Conservation (phyloP, 1,140 invertebrate genomes). For the Nymphalis io region DNA sequence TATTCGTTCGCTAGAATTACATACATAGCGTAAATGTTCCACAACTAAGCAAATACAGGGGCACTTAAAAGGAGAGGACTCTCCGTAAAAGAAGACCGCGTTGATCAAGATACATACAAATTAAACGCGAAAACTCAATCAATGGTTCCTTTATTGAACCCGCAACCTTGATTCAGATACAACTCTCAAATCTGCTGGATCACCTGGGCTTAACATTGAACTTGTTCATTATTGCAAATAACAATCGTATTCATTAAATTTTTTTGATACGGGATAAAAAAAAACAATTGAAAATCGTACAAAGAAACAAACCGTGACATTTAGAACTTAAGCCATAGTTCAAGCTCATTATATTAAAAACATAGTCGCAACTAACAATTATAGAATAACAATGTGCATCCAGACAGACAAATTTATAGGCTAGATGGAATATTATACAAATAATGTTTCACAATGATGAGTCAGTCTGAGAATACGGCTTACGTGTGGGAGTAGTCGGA, state of each 20-base stretch:
- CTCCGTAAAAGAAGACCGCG: too few relatives aligned
- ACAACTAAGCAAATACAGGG: too few relatives aligned
- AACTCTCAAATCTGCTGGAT: too few relatives aligned
- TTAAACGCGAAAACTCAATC: too few relatives aligned
- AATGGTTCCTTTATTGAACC: too few relatives aligned
- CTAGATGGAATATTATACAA: constrained; percentile 35
- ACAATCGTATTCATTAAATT: not conserved
- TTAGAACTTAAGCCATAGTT: constrained; percentile 14
- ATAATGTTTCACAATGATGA: constrained; percentile 56
- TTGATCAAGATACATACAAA: too few relatives aligned
- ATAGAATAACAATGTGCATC: constrained; percentile 35
- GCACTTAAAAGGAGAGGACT: too few relatives aligned
- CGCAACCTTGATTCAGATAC: too few relatives aligned
- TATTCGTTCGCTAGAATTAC: too few relatives aligned
- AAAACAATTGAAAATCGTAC: constrained; percentile 3
- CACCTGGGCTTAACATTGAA: too few relatives aligned
- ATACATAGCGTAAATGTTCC: too few relatives aligned
- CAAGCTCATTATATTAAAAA: constrained; percentile 37
- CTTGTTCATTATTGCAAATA: not conserved
- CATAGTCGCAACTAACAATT: constrained; percentile 32
- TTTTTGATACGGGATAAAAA: not conserved
- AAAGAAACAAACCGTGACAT: constrained; percentile 1
- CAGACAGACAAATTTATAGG: constrained; percentile 35
- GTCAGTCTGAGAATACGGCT: constrained; percentile 47
- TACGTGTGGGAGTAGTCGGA: constrained; percentile 44